Evolutionary conservation across 2,797 vertebrate species (phyloP).

Genomic region (Anisognathus igniventris): DNA sequence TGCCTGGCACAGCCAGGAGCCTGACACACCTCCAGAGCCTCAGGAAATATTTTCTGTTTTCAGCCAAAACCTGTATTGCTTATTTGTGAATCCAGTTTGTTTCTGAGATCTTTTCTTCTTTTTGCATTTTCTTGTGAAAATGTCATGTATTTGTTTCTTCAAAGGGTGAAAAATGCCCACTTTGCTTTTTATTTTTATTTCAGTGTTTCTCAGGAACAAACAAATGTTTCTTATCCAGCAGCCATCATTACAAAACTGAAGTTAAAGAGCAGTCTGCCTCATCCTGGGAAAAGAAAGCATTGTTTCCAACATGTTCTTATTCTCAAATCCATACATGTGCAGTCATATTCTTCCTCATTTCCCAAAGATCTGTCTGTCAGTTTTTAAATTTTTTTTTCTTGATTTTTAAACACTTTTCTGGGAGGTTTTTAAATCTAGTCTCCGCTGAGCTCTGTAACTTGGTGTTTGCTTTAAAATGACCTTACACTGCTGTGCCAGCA

Average conservation of each 20-base stretch:
- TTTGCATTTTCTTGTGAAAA: neutral
- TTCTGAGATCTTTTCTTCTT: neutral
- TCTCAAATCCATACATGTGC: neutral
- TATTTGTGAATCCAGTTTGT: neutral
- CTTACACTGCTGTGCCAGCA: neutral
- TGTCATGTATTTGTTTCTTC: neutral
- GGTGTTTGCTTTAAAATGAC: neutral
- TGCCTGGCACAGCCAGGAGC: fast-evolving
- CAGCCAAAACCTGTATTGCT: neutral
- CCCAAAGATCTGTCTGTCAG: neutral
- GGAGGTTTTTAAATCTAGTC: neutral
- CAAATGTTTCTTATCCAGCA: neutral
- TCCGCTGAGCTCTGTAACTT: neutral
- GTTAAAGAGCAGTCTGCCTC: neutral
- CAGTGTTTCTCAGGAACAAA: neutral
- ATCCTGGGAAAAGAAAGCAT: neutral
- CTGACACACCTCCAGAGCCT: neutral
- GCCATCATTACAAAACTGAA: neutral
- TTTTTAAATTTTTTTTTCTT: neutral
- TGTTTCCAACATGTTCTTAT: neutral
- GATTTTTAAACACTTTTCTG: neutral
- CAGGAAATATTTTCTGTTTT: neutral
- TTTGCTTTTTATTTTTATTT: neutral
- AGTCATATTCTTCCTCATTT: neutral
- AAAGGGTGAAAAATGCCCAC: neutral